Percentiles rank a stretch among this genome's conserved stretches.
Conservation (phyloP, 2,888 invertebrate genomes). For the Coremacera marginata region DNA sequence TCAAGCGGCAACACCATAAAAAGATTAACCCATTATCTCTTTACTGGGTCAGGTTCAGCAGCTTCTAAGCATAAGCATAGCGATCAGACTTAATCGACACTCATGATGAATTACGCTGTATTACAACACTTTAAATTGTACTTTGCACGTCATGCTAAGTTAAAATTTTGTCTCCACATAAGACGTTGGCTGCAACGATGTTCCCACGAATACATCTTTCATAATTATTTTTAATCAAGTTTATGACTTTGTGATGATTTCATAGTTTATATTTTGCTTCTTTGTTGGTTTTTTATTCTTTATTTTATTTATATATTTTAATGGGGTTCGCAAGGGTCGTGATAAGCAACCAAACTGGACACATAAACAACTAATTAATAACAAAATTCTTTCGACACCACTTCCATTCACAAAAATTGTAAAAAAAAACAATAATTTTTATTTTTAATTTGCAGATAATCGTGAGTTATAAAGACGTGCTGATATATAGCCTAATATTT, state of each 20-base stretch:
- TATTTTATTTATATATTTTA: too few relatives aligned
- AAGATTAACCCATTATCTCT: background rate
- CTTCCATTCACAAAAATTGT: background rate
- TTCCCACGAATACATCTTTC: conserved; percentile 3
- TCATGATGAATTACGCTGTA: background rate
- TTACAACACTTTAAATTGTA: background rate
- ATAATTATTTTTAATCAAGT: conserved; percentile 28
- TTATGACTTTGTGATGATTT: conserved; percentile 30
- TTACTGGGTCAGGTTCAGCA: background rate
- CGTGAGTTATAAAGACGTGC: background rate
- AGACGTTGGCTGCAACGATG: background rate
- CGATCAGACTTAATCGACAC: background rate
- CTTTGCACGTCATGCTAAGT: background rate
- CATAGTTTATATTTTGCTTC: background rate
- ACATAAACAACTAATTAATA: conserved; percentile 7
- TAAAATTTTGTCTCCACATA: background rate
- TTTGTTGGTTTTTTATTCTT: too few relatives aligned
- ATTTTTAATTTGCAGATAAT: background rate
- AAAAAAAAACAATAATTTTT: background rate
- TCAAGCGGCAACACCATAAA: too few relatives aligned
- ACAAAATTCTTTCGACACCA: background rate
- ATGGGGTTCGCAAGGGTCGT: background rate
- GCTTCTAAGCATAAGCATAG: background rate
- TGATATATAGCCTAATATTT: background rate
- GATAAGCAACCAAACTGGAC: conserved; percentile 10